These are phyloP conservation scores for Nomada hirtipes DNA, from an alignment of 2,888 invertebrate species.

Conservation along the genomic window DNA sequence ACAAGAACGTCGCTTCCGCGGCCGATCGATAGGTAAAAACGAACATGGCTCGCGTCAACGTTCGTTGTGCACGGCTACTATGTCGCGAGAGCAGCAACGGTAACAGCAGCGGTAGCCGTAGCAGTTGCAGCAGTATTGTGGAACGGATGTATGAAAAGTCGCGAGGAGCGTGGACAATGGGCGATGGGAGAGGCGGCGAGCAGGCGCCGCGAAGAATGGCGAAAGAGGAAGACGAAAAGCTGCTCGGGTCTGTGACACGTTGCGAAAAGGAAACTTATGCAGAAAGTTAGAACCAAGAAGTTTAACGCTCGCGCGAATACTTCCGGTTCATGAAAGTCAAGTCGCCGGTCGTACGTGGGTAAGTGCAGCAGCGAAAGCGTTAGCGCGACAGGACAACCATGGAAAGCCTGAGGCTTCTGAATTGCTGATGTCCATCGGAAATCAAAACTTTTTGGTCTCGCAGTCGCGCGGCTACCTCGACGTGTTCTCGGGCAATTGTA, in stretches of 20 bases:
- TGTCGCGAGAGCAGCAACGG: too few relatives aligned
- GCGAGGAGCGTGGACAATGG: slow-evolving; percentile 1
- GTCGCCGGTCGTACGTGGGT: slow-evolving; percentile 42
- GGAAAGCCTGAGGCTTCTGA: slow-evolving; percentile 27
- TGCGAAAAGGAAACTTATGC: slow-evolving; percentile 45
- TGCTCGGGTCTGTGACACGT: slow-evolving; percentile 34
- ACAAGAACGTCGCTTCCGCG: background rate
- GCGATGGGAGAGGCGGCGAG: slow-evolving; percentile 13
- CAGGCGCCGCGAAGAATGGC: slow-evolving; percentile 1
- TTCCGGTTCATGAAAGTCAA: slow-evolving; percentile 68
- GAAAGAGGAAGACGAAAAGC: slow-evolving; percentile 3
- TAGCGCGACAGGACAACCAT: slow-evolving; percentile 20
- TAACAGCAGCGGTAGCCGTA: too few relatives aligned
- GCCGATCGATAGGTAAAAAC: slow-evolving; percentile 6
- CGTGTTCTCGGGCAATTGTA: too few relatives aligned
- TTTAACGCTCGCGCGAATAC: slow-evolving; percentile 53
- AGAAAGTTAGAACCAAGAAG: slow-evolving; percentile 63
- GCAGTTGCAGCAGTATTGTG: background rate
- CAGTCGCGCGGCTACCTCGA: background rate
- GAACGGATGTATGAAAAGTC: background rate
- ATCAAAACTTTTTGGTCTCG: slow-evolving; percentile 28
- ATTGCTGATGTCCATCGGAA: slow-evolving; percentile 45
- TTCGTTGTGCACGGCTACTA: background rate
- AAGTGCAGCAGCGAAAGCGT: slow-evolving; percentile 45
- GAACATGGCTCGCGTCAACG: background rate